Evolutionary conservation across 2,888 invertebrate species (phyloP), one percentile per base, ranked within the genome.

Genomic region (Macrophya annulata): DNA sequence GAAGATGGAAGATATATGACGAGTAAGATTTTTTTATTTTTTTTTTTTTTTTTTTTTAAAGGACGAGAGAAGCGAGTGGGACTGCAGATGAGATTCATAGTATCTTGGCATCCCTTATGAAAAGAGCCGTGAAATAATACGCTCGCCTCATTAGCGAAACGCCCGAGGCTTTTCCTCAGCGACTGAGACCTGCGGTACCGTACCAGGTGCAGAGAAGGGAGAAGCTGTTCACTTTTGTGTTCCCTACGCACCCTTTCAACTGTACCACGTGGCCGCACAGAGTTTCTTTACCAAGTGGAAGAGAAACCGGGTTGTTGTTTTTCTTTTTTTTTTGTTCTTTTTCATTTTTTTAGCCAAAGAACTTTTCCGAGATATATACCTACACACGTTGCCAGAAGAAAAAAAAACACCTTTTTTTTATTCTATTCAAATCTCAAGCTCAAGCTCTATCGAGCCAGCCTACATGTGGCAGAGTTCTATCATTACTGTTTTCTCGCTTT

Each of bases 141-240:
- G 85, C 37, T 85, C 85, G 85, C 85, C 85, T 85, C 85, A 85
- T 85, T 85, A 85, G 85, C 85, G 82, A 81, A 85, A 81, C 51
- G 82, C 79, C 82, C 21, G n/a, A 25, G 85, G 68, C 71, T 31
- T 21, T 55, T 79, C 40, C 85, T 85, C 81, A 40, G 37, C 72
- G 79, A 82, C 65, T 59, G 40, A 72, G 68, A 77, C n/a, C 25
- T 55, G 45, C 31, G 68, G 37, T 21, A 15, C 40, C 15, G 68
- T 21, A 15, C 40, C 15, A 48, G 43, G 9, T 62, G 59, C 45
- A 55, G 68, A 55, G 68, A 37, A 55, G 72, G 51, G 81, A 45
- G 71, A 71, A 55, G 85, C 82, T 82, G 68, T 72, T 85, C 55
- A 82, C 82, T 72, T 82, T 85, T 85, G 85, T 85, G 37, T 82